Evolutionary conservation across 2,113 vertebrate genomes (phyloP).

Genomic region (Tor tambroides): DNA sequence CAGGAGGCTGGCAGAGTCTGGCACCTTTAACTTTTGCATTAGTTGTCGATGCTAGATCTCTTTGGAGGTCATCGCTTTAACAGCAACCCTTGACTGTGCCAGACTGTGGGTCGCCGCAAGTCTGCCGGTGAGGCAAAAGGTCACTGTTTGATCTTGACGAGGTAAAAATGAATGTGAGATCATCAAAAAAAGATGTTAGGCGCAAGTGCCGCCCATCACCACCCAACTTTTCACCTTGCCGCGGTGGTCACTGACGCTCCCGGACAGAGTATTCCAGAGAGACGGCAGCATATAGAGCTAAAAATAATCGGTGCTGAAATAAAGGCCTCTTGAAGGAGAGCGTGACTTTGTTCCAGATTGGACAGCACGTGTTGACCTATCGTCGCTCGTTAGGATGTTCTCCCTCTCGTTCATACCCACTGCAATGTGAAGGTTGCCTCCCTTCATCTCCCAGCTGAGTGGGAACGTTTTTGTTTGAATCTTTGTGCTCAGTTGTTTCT

Average conservation of each 20-base stretch:
- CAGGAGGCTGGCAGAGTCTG: background rate
- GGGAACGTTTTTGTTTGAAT: background rate
- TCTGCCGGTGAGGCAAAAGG: constrained; percentile 8
- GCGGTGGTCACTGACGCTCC: constrained; percentile 20
- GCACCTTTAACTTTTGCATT: constrained; percentile 30
- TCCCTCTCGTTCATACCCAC: background rate
- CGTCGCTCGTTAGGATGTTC: background rate
- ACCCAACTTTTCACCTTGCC: constrained; percentile 42
- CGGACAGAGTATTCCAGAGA: background rate
- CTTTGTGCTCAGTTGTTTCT: constrained; percentile 26
- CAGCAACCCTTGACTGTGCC: constrained; percentile 25
- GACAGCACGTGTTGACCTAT: constrained; percentile 24
- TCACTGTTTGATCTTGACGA: background rate
- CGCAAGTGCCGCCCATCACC: constrained; percentile 31
- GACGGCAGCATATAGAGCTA: constrained; percentile 29
- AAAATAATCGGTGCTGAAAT: constrained; percentile 58
- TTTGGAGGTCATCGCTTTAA: constrained; percentile 28
- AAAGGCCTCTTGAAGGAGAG: constrained; percentile 52
- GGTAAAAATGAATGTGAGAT: background rate
- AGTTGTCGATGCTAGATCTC: constrained; percentile 21
- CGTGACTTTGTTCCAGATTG: constrained; percentile 49
- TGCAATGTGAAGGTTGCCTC: constrained; percentile 19
- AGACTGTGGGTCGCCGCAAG: background rate
- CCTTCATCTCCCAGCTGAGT: constrained; percentile 3
- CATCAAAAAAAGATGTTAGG: background rate